These are phyloP conservation scores for Pycnomerus fuliginosus DNA, from an alignment of 2,888 invertebrate species.

Conservation along the genomic window DNA sequence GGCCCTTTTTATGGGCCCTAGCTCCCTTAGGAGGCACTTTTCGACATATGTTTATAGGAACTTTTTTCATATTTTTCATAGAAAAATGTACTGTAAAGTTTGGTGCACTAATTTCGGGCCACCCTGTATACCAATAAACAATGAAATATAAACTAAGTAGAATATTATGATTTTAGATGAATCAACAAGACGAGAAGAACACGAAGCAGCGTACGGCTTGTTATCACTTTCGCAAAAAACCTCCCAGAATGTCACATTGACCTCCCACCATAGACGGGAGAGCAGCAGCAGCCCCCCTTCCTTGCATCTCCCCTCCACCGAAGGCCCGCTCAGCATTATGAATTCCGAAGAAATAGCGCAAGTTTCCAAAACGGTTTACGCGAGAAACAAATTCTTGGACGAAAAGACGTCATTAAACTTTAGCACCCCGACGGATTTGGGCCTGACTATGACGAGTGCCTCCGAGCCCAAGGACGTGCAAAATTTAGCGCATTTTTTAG, in stretches of 20 bases:
- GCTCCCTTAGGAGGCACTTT: no score
- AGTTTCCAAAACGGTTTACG: constrained; percentile 49
- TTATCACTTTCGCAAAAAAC: constrained; percentile 68
- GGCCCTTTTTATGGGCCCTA: no score
- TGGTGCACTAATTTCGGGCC: no score
- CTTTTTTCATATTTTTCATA: no score
- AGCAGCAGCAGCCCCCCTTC: constrained; percentile 36
- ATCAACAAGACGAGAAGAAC: constrained; percentile 73
- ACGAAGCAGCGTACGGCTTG: constrained; percentile 82
- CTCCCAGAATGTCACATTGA: constrained; percentile 34
- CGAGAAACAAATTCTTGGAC: constrained; percentile 50
- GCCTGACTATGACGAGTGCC: neutral
- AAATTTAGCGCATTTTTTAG: constrained; percentile 41
- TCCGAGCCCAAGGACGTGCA: constrained; percentile 20
- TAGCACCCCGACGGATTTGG: constrained; percentile 2
- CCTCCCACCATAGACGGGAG: constrained; percentile 12
- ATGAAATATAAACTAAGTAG: no score
- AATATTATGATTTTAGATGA: constrained; percentile 65
- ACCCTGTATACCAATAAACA: no score
- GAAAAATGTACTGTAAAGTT: no score
- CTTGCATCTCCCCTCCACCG: constrained; percentile 1
- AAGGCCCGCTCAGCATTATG: constrained; percentile 33
- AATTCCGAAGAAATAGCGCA: constrained; percentile 50
- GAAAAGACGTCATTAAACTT: constrained; percentile 26
- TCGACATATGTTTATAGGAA: no score